Evolutionary conservation across 2,113 vertebrate genomes (phyloP).

Genomic region (Morone chrysops): DNA sequence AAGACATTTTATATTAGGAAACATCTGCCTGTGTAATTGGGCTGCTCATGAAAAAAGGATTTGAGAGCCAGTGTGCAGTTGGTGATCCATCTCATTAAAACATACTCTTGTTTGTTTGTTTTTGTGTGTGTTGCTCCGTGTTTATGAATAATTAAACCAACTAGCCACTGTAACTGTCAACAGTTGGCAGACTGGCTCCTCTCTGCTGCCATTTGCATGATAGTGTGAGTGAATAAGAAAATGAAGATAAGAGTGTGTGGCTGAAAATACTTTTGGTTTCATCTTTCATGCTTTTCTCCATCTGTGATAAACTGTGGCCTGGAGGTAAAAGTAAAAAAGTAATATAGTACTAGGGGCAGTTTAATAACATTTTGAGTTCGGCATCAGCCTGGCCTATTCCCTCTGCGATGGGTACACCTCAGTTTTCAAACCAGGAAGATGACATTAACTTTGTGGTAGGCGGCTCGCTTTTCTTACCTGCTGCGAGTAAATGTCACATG

Average conservation of each 20-base stretch:
- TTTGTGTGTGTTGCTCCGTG: constrained; percentile 51
- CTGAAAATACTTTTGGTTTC: constrained; percentile 40
- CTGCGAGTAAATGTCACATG: constrained; percentile 14
- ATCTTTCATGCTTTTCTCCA: constrained; percentile 30
- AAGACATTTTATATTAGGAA: constrained; percentile 51
- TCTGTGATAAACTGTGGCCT: constrained; percentile 26
- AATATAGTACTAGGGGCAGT: background rate
- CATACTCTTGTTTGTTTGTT: constrained; percentile 58
- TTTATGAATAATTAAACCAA: constrained; percentile 78
- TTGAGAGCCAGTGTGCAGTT: constrained; percentile 48
- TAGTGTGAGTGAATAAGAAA: constrained; percentile 26
- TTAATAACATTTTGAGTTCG: constrained; percentile 28
- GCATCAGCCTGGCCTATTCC: background rate
- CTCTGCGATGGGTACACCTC: background rate
- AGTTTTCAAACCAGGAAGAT: constrained; percentile 28
- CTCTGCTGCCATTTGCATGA: constrained; percentile 52
- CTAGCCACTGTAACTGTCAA: constrained; percentile 66
- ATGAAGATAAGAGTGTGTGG: constrained; percentile 44
- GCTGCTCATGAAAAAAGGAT: constrained; percentile 66
- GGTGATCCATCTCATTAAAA: constrained; percentile 70
- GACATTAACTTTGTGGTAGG: constrained; percentile 16
- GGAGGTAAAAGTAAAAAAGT: constrained; percentile 30
- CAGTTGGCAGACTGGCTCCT: constrained; percentile 61
- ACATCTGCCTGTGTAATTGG: constrained; percentile 71
- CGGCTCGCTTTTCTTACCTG: constrained; percentile 15